phyloP scores from a whole-genome alignment of 37 sponge, comb jelly and placozoan species.

The Mnemiopsis leidyi region DNA sequence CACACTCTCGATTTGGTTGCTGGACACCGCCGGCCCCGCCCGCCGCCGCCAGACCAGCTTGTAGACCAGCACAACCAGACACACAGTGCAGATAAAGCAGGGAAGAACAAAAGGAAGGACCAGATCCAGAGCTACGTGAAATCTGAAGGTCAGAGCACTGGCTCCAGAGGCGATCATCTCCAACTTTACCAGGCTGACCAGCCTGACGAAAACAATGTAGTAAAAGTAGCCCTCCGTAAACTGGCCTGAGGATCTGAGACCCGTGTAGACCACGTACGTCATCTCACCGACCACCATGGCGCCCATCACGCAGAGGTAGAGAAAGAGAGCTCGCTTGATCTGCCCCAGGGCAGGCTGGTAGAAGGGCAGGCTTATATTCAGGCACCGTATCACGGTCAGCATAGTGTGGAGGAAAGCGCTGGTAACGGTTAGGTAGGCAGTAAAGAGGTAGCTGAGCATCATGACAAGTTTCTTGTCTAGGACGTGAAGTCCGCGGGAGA shows the following conservation, averaged over 20 bases:
- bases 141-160: background rate
- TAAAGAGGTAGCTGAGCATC: background rate
- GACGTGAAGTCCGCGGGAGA: background rate
- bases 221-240: conserved; percentile 33
- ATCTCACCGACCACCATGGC: background rate
- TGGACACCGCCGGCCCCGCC: background rate
- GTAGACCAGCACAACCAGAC: conserved; percentile 27
- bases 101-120: conserved; percentile 16
- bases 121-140: conserved; percentile 25
- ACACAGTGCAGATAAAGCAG: conserved; percentile 28
- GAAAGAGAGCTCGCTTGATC: background rate
- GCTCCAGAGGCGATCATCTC: background rate
- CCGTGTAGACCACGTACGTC: background rate
- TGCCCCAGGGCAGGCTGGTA: background rate
- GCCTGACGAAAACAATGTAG: conserved; percentile 15
- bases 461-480: background rate
- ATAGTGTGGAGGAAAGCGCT: conserved; percentile 53
- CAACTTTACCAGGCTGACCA: background rate
- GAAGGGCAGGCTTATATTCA: conserved; percentile 38
- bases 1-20: background rate
- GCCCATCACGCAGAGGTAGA: background rate
- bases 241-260: background rate
- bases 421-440: background rate
- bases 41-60: background rate
- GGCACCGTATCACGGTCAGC: conserved; percentile 44